phyloP scores from a whole-genome alignment of 2,113 vertebrate species.

The Coptodon bakossiorum region DNA sequence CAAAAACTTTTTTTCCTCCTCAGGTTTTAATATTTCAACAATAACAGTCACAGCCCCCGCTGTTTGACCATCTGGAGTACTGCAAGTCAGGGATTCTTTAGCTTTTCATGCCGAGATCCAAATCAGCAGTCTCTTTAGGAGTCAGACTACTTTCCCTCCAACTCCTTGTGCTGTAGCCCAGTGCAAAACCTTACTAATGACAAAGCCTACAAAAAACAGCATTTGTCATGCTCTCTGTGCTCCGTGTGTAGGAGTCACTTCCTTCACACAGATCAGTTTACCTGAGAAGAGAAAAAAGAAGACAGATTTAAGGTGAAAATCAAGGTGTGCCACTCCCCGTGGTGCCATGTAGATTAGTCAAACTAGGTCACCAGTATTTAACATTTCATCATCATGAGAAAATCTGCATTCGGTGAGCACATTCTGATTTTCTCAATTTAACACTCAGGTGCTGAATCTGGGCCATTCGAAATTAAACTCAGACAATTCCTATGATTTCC shows the following conservation, averaged over 20 bases:
- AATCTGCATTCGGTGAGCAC: not conserved
- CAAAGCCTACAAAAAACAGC: conserved; percentile 5
- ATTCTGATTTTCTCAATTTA: not conserved
- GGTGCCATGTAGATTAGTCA: not conserved
- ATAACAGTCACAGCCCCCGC: not conserved
- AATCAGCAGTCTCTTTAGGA: conserved; percentile 18
- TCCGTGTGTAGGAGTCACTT: not conserved
- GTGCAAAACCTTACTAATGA: not conserved
- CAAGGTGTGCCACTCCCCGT: not conserved
- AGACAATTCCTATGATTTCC: not conserved
- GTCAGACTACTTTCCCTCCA: not conserved
- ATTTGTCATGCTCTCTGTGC: not conserved
- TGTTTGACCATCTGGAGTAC: conserved; percentile 44
- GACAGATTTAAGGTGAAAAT: not conserved
- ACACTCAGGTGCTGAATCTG: not conserved
- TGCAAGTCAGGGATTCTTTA: conserved; percentile 46
- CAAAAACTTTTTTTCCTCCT: not conserved
- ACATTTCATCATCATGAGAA: not conserved
- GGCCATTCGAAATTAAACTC: not conserved
- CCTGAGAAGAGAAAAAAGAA: not conserved
- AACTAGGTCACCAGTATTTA: not conserved
- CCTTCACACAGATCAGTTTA: not conserved
- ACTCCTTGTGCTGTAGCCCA: not conserved
- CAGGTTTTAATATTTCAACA: conserved; percentile 13
- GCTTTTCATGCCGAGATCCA: conserved; percentile 34